Evolutionary conservation across 1,140 invertebrate genomes (phyloP), one percentile per base, ranked within the genome.

Genomic region (Cydia strobilella): DNA sequence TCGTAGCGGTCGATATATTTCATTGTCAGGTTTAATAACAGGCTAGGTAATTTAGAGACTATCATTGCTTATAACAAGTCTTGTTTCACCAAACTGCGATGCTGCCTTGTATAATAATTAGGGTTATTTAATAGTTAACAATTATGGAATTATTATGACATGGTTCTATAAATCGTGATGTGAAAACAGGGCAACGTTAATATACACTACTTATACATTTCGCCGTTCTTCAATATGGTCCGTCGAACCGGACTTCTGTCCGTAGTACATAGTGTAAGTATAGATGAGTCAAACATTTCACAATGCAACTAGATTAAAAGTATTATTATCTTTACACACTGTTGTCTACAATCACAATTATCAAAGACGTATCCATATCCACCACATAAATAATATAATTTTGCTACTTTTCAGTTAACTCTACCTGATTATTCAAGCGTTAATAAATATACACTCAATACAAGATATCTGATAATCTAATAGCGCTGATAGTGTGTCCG

Each of bases 11-110:
- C 15, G 31, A 59, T 23, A 69, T 69, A n/a, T 18, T 18, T 69
- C 35, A 35, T 69, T 35, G 65, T 39, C 15, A 69, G 35, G 31
- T 69, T 69, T 69, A 69, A 69, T 69, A 69, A 35, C n/a, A 69
- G 65, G 65, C n/a, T 59, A 23, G 4, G 12, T 59, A 20, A n/a
- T 23, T 59, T 59, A 18, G 20, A 23, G 20, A 59, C 18, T 59
- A 23, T n/a, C 2, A 59, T 59, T 59, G 7, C 20, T 23, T 7
- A 59, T 7, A 23, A 1, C 7, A 54, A 54, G 3, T 48, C 45
- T 13, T 51, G 9, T n/a, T n/a, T 59, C 15, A 15, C n/a, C 1
- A 59, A 54, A 54, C 42, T 39, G 5, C 35, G 35, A 39, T 39
- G 35, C 3, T 25, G 25, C 25, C 25, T 25, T 25, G 3, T 25